Evolutionary conservation across 2,797 vertebrate species (phyloP).

Genomic region (Phoxinus dragarum): DNA sequence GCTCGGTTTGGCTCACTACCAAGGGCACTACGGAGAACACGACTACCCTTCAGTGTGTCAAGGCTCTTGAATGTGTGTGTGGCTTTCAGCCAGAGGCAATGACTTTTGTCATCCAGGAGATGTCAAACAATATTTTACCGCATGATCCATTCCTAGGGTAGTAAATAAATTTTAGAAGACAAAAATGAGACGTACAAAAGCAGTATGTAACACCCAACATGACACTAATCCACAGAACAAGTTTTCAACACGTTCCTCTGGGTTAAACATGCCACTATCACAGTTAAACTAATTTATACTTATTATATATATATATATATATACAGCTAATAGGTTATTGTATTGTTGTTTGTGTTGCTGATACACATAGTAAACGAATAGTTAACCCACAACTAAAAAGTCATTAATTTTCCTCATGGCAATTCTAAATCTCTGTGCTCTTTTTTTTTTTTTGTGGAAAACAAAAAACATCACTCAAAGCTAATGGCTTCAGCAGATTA

Average conservation of each 20-base stretch:
- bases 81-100: constrained; percentile 1
- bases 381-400: neutral
- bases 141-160: neutral
- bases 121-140: neutral
- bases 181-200: neutral
- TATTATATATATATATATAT: neutral
- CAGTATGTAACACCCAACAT: too few relatives aligned
- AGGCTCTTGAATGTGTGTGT: neutral
- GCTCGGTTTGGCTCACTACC: neutral
- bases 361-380: neutral
- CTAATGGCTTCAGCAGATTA: neutral
- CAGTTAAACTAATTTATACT: neutral
- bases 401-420: neutral
- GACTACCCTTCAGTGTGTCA: neutral
- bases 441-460: neutral
- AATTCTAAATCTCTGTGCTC: neutral
- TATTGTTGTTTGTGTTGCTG: neutral
- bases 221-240: neutral
- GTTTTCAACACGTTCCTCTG: neutral
- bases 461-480: neutral
- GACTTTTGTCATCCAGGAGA: constrained; percentile 10
- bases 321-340: neutral
- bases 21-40: neutral
- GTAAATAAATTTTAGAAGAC: neutral
- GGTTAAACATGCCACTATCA: neutral